Evolutionary conservation across 2,113 vertebrate genomes (phyloP).

Genomic region (Phodopus roborovskii): DNA sequence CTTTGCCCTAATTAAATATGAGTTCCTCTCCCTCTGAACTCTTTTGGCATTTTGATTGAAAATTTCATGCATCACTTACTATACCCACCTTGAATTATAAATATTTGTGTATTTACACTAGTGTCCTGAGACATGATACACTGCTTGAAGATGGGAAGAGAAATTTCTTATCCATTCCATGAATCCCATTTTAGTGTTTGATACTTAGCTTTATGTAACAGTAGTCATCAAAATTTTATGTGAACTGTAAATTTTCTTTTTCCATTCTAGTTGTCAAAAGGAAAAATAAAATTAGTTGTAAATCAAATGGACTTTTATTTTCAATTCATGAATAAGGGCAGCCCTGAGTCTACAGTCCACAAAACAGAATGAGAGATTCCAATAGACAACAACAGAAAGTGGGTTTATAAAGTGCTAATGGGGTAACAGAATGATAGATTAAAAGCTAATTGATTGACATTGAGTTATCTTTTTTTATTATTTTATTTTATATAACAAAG

Average conservation of each 20-base stretch:
- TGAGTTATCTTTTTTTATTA: not conserved
- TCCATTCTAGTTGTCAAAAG: not conserved
- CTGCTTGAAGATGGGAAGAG: not conserved
- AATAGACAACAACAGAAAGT: not conserved
- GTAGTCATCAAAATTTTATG: not conserved
- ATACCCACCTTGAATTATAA: conserved; percentile 29
- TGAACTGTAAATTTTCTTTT: conserved; percentile 5
- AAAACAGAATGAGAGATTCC: not conserved
- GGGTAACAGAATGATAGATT: not conserved
- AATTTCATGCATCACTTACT: not conserved
- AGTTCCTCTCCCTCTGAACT: conserved; percentile 19
- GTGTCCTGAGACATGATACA: not conserved
- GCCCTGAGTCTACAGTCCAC: not conserved
- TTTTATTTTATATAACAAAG: no score
- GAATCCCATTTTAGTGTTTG: not conserved
- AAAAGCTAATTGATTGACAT: not conserved
- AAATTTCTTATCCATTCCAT: not conserved
- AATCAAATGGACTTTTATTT: not conserved
- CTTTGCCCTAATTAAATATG: not conserved
- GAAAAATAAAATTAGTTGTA: not conserved
- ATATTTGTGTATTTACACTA: not conserved
- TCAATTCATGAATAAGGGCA: not conserved
- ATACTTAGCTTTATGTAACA: not conserved
- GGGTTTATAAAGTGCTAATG: not conserved
- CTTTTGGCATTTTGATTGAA: conserved; percentile 14